Conservation (phyloP, 2,113 vertebrate species). For the Syrmaticus mikado region DNA sequence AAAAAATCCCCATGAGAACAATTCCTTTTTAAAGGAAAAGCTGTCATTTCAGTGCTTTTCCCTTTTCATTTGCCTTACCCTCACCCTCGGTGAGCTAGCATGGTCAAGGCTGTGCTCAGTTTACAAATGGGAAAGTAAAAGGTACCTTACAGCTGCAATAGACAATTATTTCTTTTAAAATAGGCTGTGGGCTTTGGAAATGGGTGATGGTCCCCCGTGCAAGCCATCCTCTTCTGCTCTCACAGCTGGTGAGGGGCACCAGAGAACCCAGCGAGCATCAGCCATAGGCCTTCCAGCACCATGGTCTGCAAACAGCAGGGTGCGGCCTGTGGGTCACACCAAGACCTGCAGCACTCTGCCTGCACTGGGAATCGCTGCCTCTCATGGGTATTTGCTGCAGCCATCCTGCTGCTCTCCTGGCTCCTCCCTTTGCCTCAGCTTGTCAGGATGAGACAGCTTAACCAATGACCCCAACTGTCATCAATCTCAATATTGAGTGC, state of each 20-base stretch:
- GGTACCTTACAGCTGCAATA: not conserved
- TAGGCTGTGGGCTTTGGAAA: too few relatives aligned
- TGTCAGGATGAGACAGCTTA: conserved; percentile 37
- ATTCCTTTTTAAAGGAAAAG: not conserved
- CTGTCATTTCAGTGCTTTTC: not conserved
- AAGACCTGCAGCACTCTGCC: not conserved
- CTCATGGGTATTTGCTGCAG: not conserved
- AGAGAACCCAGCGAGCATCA: too few relatives aligned
- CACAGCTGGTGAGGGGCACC: not conserved
- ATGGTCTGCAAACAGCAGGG: not conserved
- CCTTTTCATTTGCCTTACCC: not conserved
- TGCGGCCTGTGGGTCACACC: not conserved
- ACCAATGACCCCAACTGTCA: conserved; percentile 24
- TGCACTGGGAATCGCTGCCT: not conserved
- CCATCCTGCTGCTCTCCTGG: not conserved
- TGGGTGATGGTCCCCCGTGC: too few relatives aligned
- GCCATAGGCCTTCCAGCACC: too few relatives aligned
- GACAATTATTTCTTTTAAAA: not conserved
- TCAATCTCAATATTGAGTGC: conserved; percentile 34
- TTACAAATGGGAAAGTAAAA: not conserved
- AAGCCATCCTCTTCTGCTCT: not conserved
- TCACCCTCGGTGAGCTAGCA: not conserved
- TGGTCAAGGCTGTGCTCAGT: not conserved
- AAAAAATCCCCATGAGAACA: too few relatives aligned
- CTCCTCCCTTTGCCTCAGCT: conserved; percentile 24